These are phyloP conservation scores for Diaprepes abbreviatus DNA, from an alignment of 2,888 invertebrate genomes.

Conservation along the genomic window DNA sequence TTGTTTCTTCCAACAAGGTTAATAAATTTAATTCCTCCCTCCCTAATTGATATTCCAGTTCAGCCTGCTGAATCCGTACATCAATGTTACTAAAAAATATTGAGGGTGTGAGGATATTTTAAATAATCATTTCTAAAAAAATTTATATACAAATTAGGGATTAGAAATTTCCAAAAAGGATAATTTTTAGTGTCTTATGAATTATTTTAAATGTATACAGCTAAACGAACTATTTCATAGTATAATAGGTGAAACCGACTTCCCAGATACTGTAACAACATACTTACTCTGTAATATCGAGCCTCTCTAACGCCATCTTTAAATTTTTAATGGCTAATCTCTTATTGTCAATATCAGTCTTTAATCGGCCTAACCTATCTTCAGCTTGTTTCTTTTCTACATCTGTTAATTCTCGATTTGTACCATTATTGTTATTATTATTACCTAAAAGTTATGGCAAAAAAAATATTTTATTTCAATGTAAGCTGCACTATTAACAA, in stretches of 20 bases:
- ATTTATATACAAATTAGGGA: too few species aligned
- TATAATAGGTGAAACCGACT: too few species aligned
- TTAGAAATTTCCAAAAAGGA: too few species aligned
- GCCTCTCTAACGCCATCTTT: slow-evolving; percentile 82
- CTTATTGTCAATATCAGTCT: slow-evolving; percentile 82
- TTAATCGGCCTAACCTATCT: slow-evolving; percentile 73
- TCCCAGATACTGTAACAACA: too few species aligned
- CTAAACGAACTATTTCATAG: too few species aligned
- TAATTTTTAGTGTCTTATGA: too few species aligned
- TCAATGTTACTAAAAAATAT: slow-evolving; percentile 86
- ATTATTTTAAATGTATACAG: too few species aligned
- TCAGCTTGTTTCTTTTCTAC: slow-evolving; percentile 73
- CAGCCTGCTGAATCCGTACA: slow-evolving; percentile 90
- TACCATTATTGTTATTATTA: slow-evolving; percentile 57
- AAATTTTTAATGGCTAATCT: slow-evolving; percentile 85
- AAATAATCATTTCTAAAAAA: too few species aligned
- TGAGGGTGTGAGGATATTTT: too few species aligned
- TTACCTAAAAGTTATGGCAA: slow-evolving; percentile 46
- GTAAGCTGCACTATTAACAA: too few species aligned
- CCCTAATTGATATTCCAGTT: slow-evolving; percentile 89
- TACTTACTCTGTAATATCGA: slow-evolving; percentile 90
- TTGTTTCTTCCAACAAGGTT: slow-evolving; percentile 86
- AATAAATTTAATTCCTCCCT: slow-evolving; percentile 89
- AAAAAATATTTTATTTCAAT: too few species aligned
- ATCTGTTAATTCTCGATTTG: slow-evolving; percentile 67